Evolutionary conservation across 2,797 vertebrate species (phyloP).

Genomic region (Mycteria americana): DNA sequence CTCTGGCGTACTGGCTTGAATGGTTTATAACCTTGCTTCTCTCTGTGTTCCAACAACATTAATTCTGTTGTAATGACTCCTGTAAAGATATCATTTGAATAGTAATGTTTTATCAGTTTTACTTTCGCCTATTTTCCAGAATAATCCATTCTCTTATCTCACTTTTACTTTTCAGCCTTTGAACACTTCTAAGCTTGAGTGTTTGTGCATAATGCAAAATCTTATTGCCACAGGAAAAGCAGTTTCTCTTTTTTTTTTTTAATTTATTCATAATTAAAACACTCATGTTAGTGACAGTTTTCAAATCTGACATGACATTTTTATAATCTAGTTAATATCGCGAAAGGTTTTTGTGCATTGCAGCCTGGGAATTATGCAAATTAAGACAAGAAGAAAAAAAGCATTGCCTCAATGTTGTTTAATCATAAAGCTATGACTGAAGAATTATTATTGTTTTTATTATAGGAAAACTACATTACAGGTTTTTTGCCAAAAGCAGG

Average conservation of each 20-base stretch:
- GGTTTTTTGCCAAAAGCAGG: conserved; percentile 3
- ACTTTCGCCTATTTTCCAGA: conserved; percentile 18
- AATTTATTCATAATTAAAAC: conserved; percentile 72
- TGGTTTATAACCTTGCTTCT: not conserved
- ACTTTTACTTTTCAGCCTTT: conserved; percentile 8
- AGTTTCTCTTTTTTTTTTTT: not conserved
- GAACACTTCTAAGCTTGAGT: conserved; percentile 12
- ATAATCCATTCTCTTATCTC: conserved; percentile 64
- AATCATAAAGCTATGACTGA: not conserved
- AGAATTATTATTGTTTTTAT: conserved; percentile 48
- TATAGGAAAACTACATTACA: not conserved
- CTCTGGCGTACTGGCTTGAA: not conserved
- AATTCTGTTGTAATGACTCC: conserved; percentile 62
- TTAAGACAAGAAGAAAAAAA: not conserved
- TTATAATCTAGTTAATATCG: conserved; percentile 68
- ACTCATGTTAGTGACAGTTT: conserved; percentile 60
- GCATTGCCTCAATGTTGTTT: not conserved
- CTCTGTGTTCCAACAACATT: not conserved
- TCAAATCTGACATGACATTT: conserved; percentile 63
- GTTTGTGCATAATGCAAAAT: conserved; percentile 1
- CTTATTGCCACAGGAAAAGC: conserved; percentile 7
- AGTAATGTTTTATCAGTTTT: conserved; percentile 28
- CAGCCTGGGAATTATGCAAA: conserved; percentile 62
- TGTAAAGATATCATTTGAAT: conserved; percentile 57
- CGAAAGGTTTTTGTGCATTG: conserved; percentile 41